These are phyloP conservation scores for Micrasema minimum DNA, from an alignment of 1,140 invertebrate species.

Conservation along the genomic window DNA sequence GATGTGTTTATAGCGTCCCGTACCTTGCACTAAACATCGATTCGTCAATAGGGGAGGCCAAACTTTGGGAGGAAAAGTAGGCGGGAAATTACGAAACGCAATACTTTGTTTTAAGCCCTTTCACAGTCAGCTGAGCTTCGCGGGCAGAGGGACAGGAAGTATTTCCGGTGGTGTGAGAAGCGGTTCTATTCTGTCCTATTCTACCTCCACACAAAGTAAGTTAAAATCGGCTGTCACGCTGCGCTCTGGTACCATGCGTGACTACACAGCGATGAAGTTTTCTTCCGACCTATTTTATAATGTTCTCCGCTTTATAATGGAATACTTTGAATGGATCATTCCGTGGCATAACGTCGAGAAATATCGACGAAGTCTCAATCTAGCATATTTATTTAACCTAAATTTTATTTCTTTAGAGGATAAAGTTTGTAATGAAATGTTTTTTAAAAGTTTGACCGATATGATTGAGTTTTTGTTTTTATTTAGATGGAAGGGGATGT, in stretches of 20 bases:
- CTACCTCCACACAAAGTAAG: constrained; percentile 11
- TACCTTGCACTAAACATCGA: constrained; percentile 53
- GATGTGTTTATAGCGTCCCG: constrained; percentile 37
- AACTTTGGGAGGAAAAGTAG: background rate
- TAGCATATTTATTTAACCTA: constrained; percentile 5
- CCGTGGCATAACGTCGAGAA: constrained; percentile 15
- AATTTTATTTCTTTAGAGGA: background rate
- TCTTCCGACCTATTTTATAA: constrained; percentile 39
- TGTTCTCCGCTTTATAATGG: constrained; percentile 8
- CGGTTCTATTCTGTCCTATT: too few relatives aligned
- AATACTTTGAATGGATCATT: constrained; percentile 15
- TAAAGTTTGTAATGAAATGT: background rate
- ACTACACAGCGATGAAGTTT: constrained; percentile 19
- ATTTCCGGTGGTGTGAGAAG: too few relatives aligned
- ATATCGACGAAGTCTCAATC: background rate
- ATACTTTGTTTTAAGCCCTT: too few relatives aligned
- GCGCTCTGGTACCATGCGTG: constrained; percentile 31
- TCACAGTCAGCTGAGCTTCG: too few relatives aligned
- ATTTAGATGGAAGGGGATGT: constrained; percentile 67
- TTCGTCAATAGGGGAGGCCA: constrained; percentile 25
- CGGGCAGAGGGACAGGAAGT: background rate
- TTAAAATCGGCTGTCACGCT: constrained; percentile 23
- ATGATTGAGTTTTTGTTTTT: constrained; percentile 6
- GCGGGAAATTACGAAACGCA: constrained; percentile 49
- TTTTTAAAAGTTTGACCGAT: too few relatives aligned